Evolutionary conservation across 2,797 vertebrate genomes (phyloP), one percentile per base, ranked within the genome.

Genomic region (Galaxias olidus): DNA sequence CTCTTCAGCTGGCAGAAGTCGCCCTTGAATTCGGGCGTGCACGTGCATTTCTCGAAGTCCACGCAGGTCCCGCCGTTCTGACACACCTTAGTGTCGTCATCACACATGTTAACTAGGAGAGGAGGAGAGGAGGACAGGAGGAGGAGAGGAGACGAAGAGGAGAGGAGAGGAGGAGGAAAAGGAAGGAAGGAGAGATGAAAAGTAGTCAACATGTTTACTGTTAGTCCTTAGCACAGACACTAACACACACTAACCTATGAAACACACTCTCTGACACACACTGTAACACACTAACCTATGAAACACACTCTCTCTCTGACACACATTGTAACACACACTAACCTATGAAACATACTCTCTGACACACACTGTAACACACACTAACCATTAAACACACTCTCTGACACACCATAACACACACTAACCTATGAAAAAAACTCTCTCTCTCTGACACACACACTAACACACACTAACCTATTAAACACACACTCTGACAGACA

Each of bases 51-150:
- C 89, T 94, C 93, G 87, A 91, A 93, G 81, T 92, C 90, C 75
- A 91, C 72, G 83, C 94, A 95, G 14, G 93, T 93, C 72, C 94
- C 94, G 0, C 93, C 93, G 2, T 95, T 94, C 88, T 87, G 92
- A 82, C 94, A 95, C 17, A 93, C 86, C 73, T 93, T 77, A 43
- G 93, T 83, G 66, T 93, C 93, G 0, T 95, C 93, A 0, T 95
- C 94, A 0, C 94, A 95, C 42, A 94, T 88, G 0, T 95, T 94
- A 64, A 91, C 94, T 95, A 49, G 10, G 55, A 0, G 46, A 30
- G 14, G 46, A 30, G 14, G 11, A 19, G 17, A 44, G 3, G 30
- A 9, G 58, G 49, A 49, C 1, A 65, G 9, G 14, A 20, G 19
- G 53, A 13, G 15, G 4, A 19, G 40, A 69, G 20, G 40, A 58